Evolutionary conservation across 2,113 vertebrate genomes (phyloP), one percentile per base, ranked within the genome.

Genomic region (Colossoma macropomum): DNA sequence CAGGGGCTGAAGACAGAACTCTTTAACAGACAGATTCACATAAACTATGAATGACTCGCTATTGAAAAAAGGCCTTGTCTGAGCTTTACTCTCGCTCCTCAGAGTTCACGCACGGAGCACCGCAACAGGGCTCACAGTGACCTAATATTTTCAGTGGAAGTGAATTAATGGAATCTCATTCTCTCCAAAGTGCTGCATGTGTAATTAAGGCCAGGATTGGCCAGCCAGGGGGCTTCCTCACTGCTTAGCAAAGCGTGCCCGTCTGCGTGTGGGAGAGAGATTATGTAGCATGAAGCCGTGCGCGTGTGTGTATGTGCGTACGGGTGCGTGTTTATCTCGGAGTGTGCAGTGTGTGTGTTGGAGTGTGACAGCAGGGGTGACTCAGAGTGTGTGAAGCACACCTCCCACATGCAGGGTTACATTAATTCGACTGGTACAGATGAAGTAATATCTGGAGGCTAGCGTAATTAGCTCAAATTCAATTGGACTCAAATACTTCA

Each of bases 81-180:
- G 25, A 70, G 66, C 69, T 5, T 23, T 23, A 56, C 54, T 7
- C 3, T 45, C 56, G 52, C 16, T n/a, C 52, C 63, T 81, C 66
- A 73, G 38, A 50, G 77, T 69, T 75, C 19, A 32, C 80, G 75
- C 77, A 76, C 73, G 69, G 69, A 50, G 84, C 68, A 79, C 63
- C 16, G 85, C 85, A 82, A 78, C 84, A 78, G 88, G 80, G 77
- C 80, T 87, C 74, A 79, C 52, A 59, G 82, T 87, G 79, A 83
- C 87, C 88, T 86, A 93, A 94, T 94, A 95, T 96, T 94, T 96
- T 95, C 94, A 91, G 93, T 95, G 93, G 91, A 95, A 96, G 96
- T 96, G 92, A 96, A 96, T 97, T 96, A 96, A 96, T 95, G 95
- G 96, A 96, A 97, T 96, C 94, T 95, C 88, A 96, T 97, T 97